These are phyloP conservation scores for Melanocharis versteri DNA, from an alignment of 2,113 vertebrate species.

Conservation along the genomic window DNA sequence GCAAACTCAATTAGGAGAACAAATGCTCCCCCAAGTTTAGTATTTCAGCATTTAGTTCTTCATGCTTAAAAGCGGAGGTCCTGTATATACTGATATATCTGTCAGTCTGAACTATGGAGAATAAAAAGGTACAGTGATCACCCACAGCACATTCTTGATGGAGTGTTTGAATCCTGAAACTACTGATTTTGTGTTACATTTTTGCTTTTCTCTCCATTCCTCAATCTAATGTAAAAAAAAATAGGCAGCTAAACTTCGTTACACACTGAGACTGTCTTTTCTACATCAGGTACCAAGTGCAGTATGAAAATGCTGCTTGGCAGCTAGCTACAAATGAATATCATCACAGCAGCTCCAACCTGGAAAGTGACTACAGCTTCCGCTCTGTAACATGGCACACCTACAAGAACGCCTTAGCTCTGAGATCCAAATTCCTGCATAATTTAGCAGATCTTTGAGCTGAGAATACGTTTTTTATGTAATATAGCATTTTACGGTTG, in stretches of 20 bases:
- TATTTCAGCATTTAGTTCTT: neutral
- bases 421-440: neutral
- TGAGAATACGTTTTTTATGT: neutral
- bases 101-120: neutral
- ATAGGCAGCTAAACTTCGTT: rapidly evolving
- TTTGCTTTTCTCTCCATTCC: neutral
- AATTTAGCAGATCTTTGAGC: neutral
- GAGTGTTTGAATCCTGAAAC: neutral
- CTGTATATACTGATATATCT: neutral
- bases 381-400: neutral
- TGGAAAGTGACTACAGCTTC: neutral
- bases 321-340: neutral
- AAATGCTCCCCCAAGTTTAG: neutral
- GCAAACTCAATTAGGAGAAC: neutral
- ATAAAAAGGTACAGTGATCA: neutral
- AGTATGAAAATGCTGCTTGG: neutral
- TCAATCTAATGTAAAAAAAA: neutral
- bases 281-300: neutral
- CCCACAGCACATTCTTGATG: neutral
- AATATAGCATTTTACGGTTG: rapidly evolving
- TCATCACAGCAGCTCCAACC: neutral
- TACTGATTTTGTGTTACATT: neutral
- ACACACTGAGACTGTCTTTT: neutral
- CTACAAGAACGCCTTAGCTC: neutral
- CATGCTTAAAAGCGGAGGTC: neutral